Conservation (phyloP, 2,113 vertebrate genomes). For the Leucosticte australis region DNA sequence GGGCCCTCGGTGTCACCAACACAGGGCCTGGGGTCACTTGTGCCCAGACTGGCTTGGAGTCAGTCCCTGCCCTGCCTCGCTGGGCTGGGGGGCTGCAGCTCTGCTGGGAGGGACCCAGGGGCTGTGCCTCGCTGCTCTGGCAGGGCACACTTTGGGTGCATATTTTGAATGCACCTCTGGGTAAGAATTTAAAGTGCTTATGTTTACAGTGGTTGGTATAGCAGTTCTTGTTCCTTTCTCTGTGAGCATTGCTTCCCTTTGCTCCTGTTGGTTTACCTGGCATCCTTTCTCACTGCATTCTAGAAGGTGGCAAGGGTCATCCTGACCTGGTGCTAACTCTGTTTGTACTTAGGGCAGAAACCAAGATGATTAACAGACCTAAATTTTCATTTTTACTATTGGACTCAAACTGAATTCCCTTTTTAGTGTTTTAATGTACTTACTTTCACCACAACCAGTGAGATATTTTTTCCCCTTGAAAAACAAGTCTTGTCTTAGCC, state of each 20-base stretch:
- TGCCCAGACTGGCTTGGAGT: neutral
- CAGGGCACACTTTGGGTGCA: accelerated
- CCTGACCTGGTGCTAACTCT: neutral
- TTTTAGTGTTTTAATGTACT: neutral
- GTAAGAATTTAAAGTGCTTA: neutral
- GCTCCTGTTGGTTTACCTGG: neutral
- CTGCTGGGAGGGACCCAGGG: neutral
- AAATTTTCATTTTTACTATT: neutral
- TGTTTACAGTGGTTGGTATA: neutral
- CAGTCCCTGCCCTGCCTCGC: accelerated
- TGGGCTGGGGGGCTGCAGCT: neutral
- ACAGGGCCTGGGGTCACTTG: accelerated
- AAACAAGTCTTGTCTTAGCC: conserved; percentile 7
- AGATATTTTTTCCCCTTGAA: neutral
- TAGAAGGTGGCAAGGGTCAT: neutral
- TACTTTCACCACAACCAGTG: neutral
- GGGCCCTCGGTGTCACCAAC: accelerated
- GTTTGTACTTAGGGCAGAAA: neutral
- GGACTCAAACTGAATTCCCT: neutral
- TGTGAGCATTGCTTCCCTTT: neutral
- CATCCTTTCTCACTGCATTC: neutral
- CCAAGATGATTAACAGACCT: neutral
- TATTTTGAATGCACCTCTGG: neutral
- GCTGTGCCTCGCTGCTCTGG: neutral
- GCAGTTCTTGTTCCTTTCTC: neutral